Conservation (phyloP, 2,797 vertebrate genomes). For the Sternotherus odoratus region DNA sequence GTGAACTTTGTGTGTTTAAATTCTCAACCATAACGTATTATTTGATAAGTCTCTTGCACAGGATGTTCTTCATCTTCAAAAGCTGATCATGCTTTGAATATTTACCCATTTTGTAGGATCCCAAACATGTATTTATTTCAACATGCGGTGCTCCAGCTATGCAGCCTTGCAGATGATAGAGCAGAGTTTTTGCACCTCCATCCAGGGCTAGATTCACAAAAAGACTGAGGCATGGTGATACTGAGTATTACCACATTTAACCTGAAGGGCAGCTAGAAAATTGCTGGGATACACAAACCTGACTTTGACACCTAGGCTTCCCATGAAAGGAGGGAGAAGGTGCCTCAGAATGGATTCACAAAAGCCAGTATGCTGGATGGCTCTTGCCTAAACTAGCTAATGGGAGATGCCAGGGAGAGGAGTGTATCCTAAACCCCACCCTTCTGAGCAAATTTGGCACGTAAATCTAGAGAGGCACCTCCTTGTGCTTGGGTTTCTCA, state of each 20-base stretch:
- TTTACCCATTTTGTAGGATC: conserved; percentile 11
- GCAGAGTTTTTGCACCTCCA: conserved; percentile 20
- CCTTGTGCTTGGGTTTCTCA: neutral
- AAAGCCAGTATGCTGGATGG: neutral
- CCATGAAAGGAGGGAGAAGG: neutral
- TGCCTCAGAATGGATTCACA: neutral
- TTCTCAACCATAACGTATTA: neutral
- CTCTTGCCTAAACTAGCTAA: neutral
- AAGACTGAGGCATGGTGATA: neutral
- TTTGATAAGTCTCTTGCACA: rapidly evolving
- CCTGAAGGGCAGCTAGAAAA: neutral
- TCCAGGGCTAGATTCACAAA: neutral
- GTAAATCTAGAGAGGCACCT: neutral
- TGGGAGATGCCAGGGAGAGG: neutral
- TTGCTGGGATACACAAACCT: neutral
- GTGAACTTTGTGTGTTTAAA: rapidly evolving
- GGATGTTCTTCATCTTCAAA: neutral
- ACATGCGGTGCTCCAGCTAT: neutral
- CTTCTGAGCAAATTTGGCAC: too few species aligned
- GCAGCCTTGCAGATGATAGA: conserved; percentile 61
- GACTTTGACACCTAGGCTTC: neutral
- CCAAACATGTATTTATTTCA: conserved; percentile 37
- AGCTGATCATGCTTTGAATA: neutral
- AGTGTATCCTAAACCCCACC: neutral
- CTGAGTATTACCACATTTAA: neutral